phyloP scores from a whole-genome alignment of 2,888 invertebrate species.

The Rhagium mordax region DNA sequence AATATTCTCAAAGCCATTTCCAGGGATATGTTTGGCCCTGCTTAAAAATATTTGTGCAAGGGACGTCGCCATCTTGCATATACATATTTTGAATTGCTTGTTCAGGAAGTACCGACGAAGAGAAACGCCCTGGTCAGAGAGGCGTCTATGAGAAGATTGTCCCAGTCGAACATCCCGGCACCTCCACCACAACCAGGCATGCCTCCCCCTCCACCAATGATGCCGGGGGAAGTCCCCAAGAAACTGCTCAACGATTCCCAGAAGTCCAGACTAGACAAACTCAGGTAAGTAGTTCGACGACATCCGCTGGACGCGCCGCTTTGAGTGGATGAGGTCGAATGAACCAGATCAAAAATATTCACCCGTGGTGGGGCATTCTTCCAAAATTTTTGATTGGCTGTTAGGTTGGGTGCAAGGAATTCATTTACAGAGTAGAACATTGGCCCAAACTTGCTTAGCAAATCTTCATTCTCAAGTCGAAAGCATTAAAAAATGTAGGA shows the following conservation, averaged over 20 bases:
- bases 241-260: conserved; percentile 75
- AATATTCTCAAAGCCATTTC: too few species aligned
- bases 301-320: neutral
- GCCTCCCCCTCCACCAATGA: conserved; percentile 81
- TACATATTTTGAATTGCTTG: conserved; percentile 17
- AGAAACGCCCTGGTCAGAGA: conserved; percentile 65
- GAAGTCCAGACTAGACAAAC: conserved; percentile 79
- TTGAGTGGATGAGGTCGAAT: neutral
- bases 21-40: too few species aligned
- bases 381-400: neutral
- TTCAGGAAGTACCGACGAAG: conserved; percentile 61
- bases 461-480: too few species aligned
- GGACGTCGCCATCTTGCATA: too few species aligned
- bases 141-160: conserved; percentile 64
- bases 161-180: conserved; percentile 50
- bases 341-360: neutral
- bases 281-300: conserved; percentile 71
- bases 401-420: neutral
- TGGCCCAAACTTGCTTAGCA: neutral
- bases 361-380: neutral
- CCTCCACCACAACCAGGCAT: conserved; percentile 70
- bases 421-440: neutral
- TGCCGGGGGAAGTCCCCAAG: conserved; percentile 72
- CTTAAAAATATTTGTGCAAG: too few species aligned
- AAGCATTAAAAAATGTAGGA: too few species aligned